Evolutionary conservation across 2,888 invertebrate species (phyloP), one percentile per base, ranked within the genome.

Genomic region (Coelogynopora nodosa): DNA sequence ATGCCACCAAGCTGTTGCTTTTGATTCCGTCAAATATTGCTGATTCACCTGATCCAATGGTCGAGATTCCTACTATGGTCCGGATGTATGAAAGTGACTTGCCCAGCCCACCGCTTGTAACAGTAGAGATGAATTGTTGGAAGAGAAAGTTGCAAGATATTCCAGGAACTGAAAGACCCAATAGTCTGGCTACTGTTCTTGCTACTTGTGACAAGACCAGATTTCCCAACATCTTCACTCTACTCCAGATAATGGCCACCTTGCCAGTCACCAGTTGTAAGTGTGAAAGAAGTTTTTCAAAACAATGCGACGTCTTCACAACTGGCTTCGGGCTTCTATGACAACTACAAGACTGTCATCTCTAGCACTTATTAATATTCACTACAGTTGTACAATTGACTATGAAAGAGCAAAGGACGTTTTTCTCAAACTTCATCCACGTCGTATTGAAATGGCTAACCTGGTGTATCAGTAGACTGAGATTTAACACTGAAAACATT

Each of bases 221-320:
- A 31, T 86, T 30, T 85, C 84, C 86, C n/a, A 86, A 86, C 28
- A 85, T 86, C 10, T 49, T 27, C 85, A 2, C 2, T 2, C 86
- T 85, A 1, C 84, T 86, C 18, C 13, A 84, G 28, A 31, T 28
- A 13, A 27, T 26, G 23, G 5, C 74, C 5, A 74, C 28, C 5
- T 18, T 84, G 84, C 31, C 31, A 84, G 85, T 85, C 81, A 74
- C 74, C 5, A 74, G 74, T 74, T 74, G 74, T 74, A 26, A 74
- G 23, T 74, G 74, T 26, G 27, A 85, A 30, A 27, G 85, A 27
- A 85, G 85, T 82, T 74, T 80, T 27, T 82, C 81, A 26, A n/a
- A n/a, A 30, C 81, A n/a, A 26, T 85, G 27, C 27, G 85, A 27
- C 5, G 84, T 10, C 85, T 85, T 5, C 2, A 84, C 26, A 83